These are phyloP conservation scores for Ormia ochracea DNA, from an alignment of 2,888 invertebrate species.

Conservation along the genomic window DNA sequence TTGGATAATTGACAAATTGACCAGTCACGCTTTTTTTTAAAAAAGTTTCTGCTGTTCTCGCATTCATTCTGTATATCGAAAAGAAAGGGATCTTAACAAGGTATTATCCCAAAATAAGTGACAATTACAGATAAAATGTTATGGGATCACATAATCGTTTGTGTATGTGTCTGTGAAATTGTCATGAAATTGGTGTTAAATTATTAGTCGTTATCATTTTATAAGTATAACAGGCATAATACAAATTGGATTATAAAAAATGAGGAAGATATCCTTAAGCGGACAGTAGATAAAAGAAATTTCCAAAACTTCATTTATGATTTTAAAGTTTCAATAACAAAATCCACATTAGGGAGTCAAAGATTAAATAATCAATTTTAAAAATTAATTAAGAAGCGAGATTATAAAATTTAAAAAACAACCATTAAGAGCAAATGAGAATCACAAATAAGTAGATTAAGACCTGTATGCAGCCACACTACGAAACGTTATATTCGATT, in stretches of 20 bases:
- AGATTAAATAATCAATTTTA: too few species aligned
- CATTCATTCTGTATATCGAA: constrained; percentile 6
- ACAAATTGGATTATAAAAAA: constrained; percentile 5
- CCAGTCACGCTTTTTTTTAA: constrained; percentile 65
- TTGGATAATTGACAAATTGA: constrained; percentile 76
- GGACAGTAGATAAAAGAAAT: background rate
- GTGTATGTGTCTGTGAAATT: constrained; percentile 35
- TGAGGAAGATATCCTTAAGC: background rate
- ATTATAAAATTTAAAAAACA: too few species aligned
- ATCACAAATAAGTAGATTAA: too few species aligned
- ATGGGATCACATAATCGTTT: constrained; percentile 26
- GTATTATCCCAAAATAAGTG: constrained; percentile 62
- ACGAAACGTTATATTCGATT: too few species aligned
- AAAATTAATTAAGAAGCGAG: too few species aligned
- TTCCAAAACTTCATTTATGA: background rate
- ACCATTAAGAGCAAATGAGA: too few species aligned
- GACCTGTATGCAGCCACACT: too few species aligned
- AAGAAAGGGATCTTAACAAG: constrained; percentile 59
- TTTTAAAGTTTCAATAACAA: background rate
- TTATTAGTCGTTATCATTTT: constrained; percentile 10
- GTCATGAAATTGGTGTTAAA: constrained; percentile 56
- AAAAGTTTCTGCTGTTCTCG: constrained; percentile 57
- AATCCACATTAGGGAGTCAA: too few species aligned
- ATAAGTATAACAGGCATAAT: background rate
- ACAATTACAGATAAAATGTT: constrained; percentile 58